Percentiles rank a stretch among this genome's conserved stretches.
phyloP scores from a whole-genome alignment of 1,140 invertebrate species.

The Paracyclopina nana region DNA sequence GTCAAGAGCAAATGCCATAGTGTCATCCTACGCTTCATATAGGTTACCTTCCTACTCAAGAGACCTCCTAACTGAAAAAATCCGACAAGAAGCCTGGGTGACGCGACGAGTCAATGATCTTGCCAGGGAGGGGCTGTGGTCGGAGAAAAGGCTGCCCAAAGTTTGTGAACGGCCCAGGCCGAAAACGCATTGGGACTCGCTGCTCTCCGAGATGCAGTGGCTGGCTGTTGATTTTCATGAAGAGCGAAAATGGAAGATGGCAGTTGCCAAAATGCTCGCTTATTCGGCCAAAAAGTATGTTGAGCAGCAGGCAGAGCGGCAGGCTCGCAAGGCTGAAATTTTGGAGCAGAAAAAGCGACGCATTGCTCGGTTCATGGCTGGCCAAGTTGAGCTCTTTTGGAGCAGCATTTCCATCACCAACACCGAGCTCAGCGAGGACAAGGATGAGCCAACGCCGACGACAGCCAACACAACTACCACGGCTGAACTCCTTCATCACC shows the following conservation, averaged over 20 bases:
- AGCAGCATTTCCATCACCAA: background rate
- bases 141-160: constrained; percentile 28
- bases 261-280: constrained; percentile 22
- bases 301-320: background rate
- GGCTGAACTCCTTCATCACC: too few relatives aligned
- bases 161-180: constrained; percentile 29
- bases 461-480: background rate
- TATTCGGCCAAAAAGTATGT: constrained; percentile 6
- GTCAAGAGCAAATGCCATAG: too few relatives aligned
- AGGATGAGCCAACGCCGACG: background rate
- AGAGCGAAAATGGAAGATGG: constrained; percentile 34
- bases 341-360: background rate
- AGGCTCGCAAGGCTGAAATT: background rate
- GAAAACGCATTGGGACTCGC: constrained; percentile 36
- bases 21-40: too few relatives aligned
- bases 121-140: constrained; percentile 32
- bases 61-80: background rate
- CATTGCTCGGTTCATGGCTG: constrained; percentile 1
- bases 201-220: constrained; percentile 40
- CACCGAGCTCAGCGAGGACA: background rate
- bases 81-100: constrained; percentile 9
- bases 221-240: constrained; percentile 34
- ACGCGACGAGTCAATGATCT: constrained; percentile 22
- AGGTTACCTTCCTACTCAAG: too few relatives aligned
- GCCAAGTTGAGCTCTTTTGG: constrained; percentile 5